Percentiles rank a stretch among this genome's conserved stretches.
Evolutionary conservation across 2,797 vertebrate species (phyloP).

Genomic region (Enteromius thamalakanensis): DNA sequence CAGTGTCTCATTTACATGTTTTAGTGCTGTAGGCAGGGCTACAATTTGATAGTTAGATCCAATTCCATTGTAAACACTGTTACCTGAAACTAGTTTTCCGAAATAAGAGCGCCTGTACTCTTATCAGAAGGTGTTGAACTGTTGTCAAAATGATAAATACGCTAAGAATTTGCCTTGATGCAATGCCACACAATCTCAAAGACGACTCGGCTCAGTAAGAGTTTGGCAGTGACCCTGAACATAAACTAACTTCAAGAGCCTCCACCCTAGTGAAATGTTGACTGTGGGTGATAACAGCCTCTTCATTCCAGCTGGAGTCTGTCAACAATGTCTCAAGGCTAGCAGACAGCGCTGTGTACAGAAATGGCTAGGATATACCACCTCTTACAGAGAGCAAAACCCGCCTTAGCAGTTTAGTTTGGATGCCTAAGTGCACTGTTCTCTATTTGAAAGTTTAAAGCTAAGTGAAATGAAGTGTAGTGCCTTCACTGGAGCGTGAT

Average conservation of each 20-base stretch:
- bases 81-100: background rate
- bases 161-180: slow-evolving; percentile 28
- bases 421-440: background rate
- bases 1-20: slow-evolving; percentile 31
- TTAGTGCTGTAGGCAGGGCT: slow-evolving; percentile 9
- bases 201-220: background rate
- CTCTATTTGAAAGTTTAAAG: background rate
- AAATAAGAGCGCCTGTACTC: background rate
- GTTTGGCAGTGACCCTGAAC: slow-evolving; percentile 29
- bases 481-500: slow-evolving; percentile 53
- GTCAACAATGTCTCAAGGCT: slow-evolving; percentile 64
- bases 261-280: slow-evolving; percentile 69
- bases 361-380: background rate
- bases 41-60: background rate
- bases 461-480: background rate
- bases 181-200: slow-evolving; percentile 2
- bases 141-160: background rate
- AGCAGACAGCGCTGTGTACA: slow-evolving; percentile 54
- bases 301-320: slow-evolving; percentile 57
- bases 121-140: background rate
- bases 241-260: slow-evolving; percentile 42
- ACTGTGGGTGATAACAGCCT: slow-evolving; percentile 54
- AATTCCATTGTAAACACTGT: slow-evolving; percentile 21
- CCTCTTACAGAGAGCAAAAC: background rate
- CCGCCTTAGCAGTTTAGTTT: background rate